These are phyloP conservation scores for Propithecus deckenii DNA, from an alignment of 2,797 vertebrate species.

Conservation along the genomic window DNA sequence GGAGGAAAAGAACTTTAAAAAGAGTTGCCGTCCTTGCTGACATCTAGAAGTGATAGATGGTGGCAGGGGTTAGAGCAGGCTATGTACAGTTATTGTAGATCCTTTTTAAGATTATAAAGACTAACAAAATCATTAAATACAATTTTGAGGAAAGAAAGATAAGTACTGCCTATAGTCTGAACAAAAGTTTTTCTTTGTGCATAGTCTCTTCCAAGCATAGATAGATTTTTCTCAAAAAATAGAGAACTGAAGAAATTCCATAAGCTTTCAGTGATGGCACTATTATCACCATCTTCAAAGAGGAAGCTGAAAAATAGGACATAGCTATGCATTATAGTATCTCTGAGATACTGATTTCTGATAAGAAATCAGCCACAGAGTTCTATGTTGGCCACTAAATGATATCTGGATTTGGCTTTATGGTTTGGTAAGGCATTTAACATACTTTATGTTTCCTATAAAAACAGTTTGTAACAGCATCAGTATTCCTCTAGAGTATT, in stretches of 20 bases:
- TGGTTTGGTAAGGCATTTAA: background rate
- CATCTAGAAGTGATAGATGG: background rate
- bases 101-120: background rate
- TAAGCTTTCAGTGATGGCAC: background rate
- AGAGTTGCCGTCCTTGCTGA: background rate
- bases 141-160: background rate
- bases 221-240: background rate
- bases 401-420: background rate
- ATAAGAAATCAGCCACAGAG: background rate
- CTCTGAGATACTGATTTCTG: background rate
- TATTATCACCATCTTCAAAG: background rate
- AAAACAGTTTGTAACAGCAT: background rate
- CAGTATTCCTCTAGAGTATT: background rate
- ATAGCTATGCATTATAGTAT: background rate
- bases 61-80: background rate
- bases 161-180: background rate
- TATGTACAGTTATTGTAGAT: background rate
- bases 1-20: background rate
- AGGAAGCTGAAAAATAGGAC: background rate
- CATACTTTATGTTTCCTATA: background rate
- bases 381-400: background rate
- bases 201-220: background rate
- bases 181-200: background rate
- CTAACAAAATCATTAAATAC: slow-evolving; percentile 3
- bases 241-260: background rate